Evolutionary conservation across 2,888 invertebrate species (phyloP).

Genomic region (Pollenia angustigena): DNA sequence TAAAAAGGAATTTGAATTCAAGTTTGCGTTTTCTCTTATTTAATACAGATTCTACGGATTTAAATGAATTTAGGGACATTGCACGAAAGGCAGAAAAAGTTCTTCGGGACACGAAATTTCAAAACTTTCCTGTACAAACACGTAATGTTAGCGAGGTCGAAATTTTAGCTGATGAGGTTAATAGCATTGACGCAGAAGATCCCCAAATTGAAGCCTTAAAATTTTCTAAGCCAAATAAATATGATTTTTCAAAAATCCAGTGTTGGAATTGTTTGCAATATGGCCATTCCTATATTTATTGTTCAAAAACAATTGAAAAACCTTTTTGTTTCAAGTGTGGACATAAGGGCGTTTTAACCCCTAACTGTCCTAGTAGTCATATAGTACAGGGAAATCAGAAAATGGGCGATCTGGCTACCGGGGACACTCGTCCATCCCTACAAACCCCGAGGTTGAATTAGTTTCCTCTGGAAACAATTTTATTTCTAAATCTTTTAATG

Average conservation of each 20-base stretch:
- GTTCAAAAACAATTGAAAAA: neutral
- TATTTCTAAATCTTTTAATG: too few species aligned
- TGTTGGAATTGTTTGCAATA: conserved; percentile 23
- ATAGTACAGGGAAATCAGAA: conserved; percentile 25
- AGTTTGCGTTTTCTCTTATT: too few species aligned
- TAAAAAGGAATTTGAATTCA: too few species aligned
- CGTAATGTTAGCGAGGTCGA: neutral
- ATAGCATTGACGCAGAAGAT: neutral
- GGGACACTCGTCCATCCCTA: conserved; percentile 34
- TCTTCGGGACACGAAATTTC: conserved; percentile 2
- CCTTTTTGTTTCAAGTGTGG: conserved; percentile 46
- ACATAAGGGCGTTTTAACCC: neutral
- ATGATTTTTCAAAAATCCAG: conserved; percentile 15
- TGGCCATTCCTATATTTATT: conserved; percentile 18
- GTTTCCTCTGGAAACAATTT: too few species aligned
- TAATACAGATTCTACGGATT: too few species aligned
- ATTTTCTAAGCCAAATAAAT: neutral
- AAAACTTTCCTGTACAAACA: neutral
- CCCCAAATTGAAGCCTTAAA: conserved; percentile 31
- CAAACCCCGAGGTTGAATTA: conserved; percentile 37
- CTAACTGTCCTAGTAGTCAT: conserved; percentile 29
- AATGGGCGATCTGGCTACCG: conserved; percentile 40
- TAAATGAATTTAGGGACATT: too few species aligned
- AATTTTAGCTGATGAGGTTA: neutral
- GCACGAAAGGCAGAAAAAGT: neutral